phyloP scores from a whole-genome alignment of 2,113 vertebrate species.

The Actenoides lindsayi region DNA sequence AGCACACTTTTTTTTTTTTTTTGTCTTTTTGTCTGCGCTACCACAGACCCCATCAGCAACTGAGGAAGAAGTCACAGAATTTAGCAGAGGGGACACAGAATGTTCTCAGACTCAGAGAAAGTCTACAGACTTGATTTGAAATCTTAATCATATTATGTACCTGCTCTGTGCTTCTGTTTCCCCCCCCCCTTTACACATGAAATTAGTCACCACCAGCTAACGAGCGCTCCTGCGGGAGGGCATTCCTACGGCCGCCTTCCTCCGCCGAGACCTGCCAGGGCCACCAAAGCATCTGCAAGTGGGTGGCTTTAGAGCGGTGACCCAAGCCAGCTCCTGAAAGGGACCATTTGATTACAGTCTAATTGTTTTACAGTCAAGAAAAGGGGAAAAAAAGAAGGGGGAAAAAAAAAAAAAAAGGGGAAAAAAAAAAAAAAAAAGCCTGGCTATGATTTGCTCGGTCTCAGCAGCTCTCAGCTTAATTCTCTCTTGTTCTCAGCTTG shows the following conservation, averaged over 20 bases:
- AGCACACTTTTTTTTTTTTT: neutral
- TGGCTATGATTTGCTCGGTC: neutral
- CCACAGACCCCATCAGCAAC: neutral
- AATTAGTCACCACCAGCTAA: neutral
- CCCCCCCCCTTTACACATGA: neutral
- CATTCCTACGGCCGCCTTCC: slow-evolving; percentile 26
- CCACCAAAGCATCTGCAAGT: neutral
- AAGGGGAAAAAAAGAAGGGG: neutral
- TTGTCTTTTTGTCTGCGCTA: neutral
- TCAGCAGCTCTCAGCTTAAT: neutral
- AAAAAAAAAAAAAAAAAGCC: neutral
- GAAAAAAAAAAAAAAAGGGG: no score
- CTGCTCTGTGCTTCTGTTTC: neutral
- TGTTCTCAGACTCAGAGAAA: neutral
- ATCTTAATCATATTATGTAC: neutral
- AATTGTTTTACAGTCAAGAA: neutral
- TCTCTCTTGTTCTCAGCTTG: neutral
- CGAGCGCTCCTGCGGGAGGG: neutral
- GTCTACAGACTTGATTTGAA: neutral
- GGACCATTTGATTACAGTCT: neutral
- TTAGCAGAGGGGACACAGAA: neutral
- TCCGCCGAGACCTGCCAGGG: neutral
- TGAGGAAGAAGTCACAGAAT: neutral
- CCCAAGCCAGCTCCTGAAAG: neutral
- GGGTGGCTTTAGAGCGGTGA: slow-evolving; percentile 16